Evolutionary conservation across 2,888 invertebrate species (phyloP), one percentile per base, ranked within the genome.

Genomic region (Tachina grossa): DNA sequence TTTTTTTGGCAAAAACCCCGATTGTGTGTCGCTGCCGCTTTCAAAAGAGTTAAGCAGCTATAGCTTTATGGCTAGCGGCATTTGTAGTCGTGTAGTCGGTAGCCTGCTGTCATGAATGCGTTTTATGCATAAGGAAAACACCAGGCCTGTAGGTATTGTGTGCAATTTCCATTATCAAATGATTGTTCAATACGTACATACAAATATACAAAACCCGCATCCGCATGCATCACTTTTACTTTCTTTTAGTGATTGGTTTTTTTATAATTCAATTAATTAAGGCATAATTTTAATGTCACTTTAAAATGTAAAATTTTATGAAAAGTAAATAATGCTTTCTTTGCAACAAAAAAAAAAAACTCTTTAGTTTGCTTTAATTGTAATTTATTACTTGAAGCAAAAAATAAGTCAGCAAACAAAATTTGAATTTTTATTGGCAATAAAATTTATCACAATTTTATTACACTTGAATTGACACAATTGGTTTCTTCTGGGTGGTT

Each of bases 331-430:
- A n/a, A 16, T 13, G n/a, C 4, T 68, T 51, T 51, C n/a, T 31
- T 31, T 31, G 6, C 0, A 31, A 31, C 0, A 13, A 31, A 31
- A 31, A n/a, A 16, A 51, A 11, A 16, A 39, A 11, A 14, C 1
- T 1, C 16, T 2, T 68, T n/a, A 31, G 41, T 51, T 41, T 19
- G n/a, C 5, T 22, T 71, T 55, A 71, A 47, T 72, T 72, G 59
- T 39, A 59, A 72, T 72, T 72, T 47, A 72, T 72, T 72, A 31
- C 31, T 39, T n/a, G 1, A 19, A 13, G 11, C n/a, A 16, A n/a
- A 57, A 16, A n/a, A 57, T 47, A 39, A 72, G 47, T 72, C 57
- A 59, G 16, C 57, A 22, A 55, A 55, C 3, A 57, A 6, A 22
- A 11, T 55, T 1, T 14, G 8, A 69, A 57, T 45, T 71, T 71